Evolutionary conservation across 2,113 vertebrate species (phyloP), one percentile per base, ranked within the genome.

Genomic region (Origma solitaria): DNA sequence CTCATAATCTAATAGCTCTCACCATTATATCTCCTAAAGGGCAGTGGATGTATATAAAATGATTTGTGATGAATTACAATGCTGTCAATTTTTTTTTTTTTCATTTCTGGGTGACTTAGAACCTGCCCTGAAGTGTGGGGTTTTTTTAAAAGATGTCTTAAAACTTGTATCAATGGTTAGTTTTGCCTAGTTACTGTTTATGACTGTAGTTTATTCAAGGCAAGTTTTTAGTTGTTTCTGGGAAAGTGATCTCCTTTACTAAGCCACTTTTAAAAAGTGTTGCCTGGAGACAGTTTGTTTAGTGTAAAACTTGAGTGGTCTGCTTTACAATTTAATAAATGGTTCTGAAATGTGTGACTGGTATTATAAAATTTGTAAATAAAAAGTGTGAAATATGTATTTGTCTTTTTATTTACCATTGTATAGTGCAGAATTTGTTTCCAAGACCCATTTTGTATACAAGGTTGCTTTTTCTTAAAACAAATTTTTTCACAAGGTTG

Each of bases 301-400:
- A 98, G 98, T 98, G 98, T 98, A 98, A 98, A 98, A 97, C 86
- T 96, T 95, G 97, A 98, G 98, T 98, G 98, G 97, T 98, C 98
- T 98, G 96, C 97, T 96, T 98, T 96, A 92, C 87, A 44, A 90
- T 87, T 97, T 64, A 98, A 98, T 98, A 98, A 98, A 98, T 98
- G 98, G 98, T 98, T 98, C 98, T 99, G 98, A 98, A 99, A 98
- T 99, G 99, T 99, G 98, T 99, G 98, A 99, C 98, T 99, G 99
- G 98, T 99, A 98, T 98, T 98, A 97, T 98, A 98, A 98, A 98
- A 98, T 98, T 97, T 99, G 98, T 98, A 98, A 99, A 99, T 99
- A 99, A 99, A 99, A 99, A 98, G 98, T 99, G 98, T 99, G 97
- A 99, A 99, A 99, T 99, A 98, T 99, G 99, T 98, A 99, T 99